Evolutionary conservation across 1,140 invertebrate species (phyloP).

Genomic region (Bombus pyrosoma): DNA sequence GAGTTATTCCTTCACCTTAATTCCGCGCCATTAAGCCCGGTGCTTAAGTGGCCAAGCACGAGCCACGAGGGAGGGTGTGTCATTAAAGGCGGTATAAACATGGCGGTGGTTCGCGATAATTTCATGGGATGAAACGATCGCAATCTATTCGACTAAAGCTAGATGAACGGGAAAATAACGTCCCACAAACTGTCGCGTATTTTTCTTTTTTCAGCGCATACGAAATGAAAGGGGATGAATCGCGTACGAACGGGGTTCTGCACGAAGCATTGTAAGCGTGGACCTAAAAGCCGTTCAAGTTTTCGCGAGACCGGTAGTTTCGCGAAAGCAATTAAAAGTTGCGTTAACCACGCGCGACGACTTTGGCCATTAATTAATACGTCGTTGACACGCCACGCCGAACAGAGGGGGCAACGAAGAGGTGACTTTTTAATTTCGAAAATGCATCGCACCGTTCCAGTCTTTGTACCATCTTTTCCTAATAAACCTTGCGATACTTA

Average conservation of each 20-base stretch:
- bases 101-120: conserved; percentile 40
- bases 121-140: neutral
- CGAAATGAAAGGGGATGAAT: neutral
- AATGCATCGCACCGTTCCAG: conserved; percentile 5
- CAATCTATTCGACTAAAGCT: conserved; percentile 7
- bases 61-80: conserved; percentile 42
- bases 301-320: conserved; percentile 34
- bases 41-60: conserved; percentile 57
- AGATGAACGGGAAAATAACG: conserved; percentile 36
- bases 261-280: neutral
- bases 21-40: conserved; percentile 65
- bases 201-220: neutral
- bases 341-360: conserved; percentile 15
- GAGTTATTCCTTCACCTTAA: conserved; percentile 68
- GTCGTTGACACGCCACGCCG: conserved; percentile 29
- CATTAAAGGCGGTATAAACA: conserved; percentile 63
- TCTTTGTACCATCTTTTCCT: no score
- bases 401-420: neutral
- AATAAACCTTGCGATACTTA: conserved; percentile 29
- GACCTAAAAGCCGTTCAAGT: conserved; percentile 44
- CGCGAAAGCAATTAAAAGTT: conserved; percentile 57
- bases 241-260: no score
- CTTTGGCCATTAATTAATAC: conserved; percentile 59
- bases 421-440: conserved; percentile 52
- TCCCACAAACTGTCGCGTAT: neutral